Conservation (phyloP, 2,113 vertebrate species). For the Microcebus jonahi region DNA sequence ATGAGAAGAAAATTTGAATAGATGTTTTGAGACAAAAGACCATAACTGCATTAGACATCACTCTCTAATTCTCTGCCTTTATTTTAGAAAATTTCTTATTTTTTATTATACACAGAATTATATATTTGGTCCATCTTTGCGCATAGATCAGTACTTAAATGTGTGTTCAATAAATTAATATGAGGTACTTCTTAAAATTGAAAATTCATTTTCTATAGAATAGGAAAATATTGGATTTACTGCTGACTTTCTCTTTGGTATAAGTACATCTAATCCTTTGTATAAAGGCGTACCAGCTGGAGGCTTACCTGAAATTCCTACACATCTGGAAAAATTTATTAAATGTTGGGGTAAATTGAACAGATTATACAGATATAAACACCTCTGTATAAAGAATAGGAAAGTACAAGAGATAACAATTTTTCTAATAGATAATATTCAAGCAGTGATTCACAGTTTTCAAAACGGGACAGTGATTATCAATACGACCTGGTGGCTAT, state of each 20-base stretch:
- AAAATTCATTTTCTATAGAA: neutral
- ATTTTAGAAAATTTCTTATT: neutral
- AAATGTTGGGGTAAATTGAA: neutral
- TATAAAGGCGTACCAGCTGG: neutral
- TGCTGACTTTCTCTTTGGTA: neutral
- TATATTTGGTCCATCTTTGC: neutral
- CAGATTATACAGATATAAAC: neutral
- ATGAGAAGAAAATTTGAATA: neutral
- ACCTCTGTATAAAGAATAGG: neutral
- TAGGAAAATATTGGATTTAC: neutral
- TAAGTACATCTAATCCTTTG: neutral
- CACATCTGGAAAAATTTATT: neutral
- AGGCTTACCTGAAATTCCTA: neutral
- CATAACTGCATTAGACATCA: neutral
- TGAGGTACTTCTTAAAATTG: neutral
- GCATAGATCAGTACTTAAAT: neutral
- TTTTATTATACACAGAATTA: neutral
- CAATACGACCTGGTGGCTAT: neutral
- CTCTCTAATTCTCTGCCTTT: neutral
- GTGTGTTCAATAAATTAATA: neutral
- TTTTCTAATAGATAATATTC: neutral
- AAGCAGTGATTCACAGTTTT: neutral
- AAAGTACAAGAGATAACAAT: neutral
- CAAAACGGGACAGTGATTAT: neutral
- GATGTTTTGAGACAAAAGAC: neutral